Evolutionary conservation across 2,113 vertebrate species (phyloP).

Genomic region (Ciconia maguari): DNA sequence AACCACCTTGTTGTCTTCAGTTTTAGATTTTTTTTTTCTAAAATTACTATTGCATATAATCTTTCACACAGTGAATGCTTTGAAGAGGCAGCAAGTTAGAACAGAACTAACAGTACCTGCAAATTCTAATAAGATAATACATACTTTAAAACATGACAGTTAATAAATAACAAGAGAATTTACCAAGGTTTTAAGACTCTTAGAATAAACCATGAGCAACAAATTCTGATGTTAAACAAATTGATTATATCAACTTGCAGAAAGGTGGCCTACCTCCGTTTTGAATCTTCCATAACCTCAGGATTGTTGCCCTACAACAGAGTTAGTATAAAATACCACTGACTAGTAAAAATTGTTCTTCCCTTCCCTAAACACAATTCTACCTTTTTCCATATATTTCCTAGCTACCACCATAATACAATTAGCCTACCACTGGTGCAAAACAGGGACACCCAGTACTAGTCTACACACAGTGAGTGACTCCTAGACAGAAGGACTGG

Average conservation of each 20-base stretch:
- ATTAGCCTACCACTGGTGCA: background rate
- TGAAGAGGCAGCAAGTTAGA: background rate
- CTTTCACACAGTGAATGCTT: background rate
- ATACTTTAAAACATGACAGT: background rate
- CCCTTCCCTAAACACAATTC: background rate
- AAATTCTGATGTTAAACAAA: background rate
- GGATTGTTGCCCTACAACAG: conserved; percentile 40
- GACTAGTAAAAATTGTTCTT: background rate
- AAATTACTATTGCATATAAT: background rate
- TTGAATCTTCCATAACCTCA: background rate
- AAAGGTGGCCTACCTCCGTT: background rate
- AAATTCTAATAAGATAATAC: background rate
- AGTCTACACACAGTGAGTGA: background rate
- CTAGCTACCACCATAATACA: conserved; percentile 20
- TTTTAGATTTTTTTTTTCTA: background rate
- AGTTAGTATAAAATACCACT: background rate
- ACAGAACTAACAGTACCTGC: background rate
- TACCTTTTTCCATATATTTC: background rate
- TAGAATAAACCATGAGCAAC: background rate
- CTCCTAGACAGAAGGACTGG: background rate
- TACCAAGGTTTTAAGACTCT: background rate
- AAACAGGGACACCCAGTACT: background rate
- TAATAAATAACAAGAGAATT: background rate
- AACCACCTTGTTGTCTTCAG: background rate
- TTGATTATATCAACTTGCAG: background rate